phyloP scores from a whole-genome alignment of 2,113 vertebrate genomes.

The Pelodiscus sinensis region DNA sequence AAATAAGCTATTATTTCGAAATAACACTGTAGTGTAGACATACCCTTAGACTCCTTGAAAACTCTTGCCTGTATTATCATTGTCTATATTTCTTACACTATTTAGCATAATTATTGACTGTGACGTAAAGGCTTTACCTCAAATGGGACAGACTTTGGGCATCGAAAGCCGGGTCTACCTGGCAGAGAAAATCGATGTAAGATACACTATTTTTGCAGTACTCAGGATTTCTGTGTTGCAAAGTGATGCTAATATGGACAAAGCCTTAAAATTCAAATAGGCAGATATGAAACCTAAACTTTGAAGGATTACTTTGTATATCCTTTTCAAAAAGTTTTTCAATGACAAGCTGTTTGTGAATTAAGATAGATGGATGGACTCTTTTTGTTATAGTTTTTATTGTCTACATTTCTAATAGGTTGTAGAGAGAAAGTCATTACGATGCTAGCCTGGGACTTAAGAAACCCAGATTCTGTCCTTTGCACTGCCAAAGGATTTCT shows the following conservation, averaged over 20 bases:
- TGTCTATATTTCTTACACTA: neutral
- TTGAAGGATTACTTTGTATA: neutral
- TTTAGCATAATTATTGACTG: neutral
- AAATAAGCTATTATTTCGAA: too few relatives aligned
- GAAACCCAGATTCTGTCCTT: neutral
- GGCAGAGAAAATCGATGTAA: too few relatives aligned
- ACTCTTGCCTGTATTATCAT: neutral
- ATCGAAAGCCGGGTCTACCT: neutral
- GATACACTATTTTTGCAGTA: neutral
- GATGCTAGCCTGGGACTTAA: neutral
- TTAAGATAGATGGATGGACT: neutral
- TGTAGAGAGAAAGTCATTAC: neutral
- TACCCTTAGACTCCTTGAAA: too few relatives aligned
- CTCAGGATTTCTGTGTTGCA: neutral
- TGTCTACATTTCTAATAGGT: neutral
- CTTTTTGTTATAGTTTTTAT: neutral
- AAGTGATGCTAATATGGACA: neutral
- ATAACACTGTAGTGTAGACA: too few relatives aligned
- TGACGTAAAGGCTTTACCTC: neutral
- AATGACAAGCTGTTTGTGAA: neutral
- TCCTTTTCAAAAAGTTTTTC: neutral
- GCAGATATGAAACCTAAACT: neutral
- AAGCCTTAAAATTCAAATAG: neutral
- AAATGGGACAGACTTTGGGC: neutral
- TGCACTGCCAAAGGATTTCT: neutral